These are phyloP conservation scores for Sminthurides aquaticus DNA, from an alignment of 2,888 invertebrate species.

Conservation along the genomic window DNA sequence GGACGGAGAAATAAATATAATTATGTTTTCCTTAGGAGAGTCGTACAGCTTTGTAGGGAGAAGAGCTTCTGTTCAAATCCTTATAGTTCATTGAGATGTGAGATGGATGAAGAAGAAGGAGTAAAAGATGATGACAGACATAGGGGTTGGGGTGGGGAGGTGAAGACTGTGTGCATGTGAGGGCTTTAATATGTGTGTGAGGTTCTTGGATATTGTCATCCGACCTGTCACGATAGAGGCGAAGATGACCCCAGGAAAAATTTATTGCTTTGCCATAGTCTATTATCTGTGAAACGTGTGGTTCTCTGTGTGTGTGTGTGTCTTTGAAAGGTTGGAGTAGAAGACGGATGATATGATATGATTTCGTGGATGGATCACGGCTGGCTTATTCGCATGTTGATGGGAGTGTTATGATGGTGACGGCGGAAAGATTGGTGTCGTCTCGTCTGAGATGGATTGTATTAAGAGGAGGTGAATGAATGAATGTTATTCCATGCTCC, in stretches of 20 bases:
- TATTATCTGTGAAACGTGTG: not conserved
- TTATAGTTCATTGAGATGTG: too few relatives aligned
- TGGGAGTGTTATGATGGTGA: not conserved
- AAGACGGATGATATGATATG: not conserved
- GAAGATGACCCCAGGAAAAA: slow-evolving; percentile 20
- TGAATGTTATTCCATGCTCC: not conserved
- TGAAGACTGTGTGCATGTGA: too few relatives aligned
- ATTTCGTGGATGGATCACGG: not conserved
- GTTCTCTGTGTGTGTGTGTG: too few relatives aligned
- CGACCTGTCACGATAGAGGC: slow-evolving; percentile 22
- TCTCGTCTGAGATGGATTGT: slow-evolving; percentile 2
- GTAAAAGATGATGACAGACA: too few relatives aligned
- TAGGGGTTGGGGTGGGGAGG: too few relatives aligned
- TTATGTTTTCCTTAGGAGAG: too few relatives aligned
- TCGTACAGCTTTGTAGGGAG: too few relatives aligned
- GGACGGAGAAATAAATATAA: too few relatives aligned
- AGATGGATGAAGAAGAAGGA: too few relatives aligned
- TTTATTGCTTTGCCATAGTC: slow-evolving; percentile 25
- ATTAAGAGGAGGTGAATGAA: slow-evolving; percentile 7
- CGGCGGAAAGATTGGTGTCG: not conserved
- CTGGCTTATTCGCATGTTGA: not conserved
- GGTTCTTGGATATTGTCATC: slow-evolving; percentile 21
- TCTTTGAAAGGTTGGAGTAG: too few relatives aligned
- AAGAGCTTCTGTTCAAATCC: too few relatives aligned
- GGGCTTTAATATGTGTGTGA: too few relatives aligned